Conservation (phyloP, 2,888 invertebrate species). For the Microplitis deprimator region DNA sequence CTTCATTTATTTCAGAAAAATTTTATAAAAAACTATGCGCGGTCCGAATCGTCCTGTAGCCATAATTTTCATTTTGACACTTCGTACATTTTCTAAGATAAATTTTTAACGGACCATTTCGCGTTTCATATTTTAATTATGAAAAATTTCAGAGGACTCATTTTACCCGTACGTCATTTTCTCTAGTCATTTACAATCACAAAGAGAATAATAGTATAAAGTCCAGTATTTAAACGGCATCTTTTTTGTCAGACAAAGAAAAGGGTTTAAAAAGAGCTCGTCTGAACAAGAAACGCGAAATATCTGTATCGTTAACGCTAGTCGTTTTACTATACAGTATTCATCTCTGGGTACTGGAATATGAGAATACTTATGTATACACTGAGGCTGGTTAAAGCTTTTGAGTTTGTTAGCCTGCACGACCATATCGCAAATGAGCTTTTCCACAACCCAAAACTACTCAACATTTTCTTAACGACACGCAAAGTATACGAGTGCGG, state of each 20-base stretch:
- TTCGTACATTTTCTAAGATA: too few relatives aligned
- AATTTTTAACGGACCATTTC: too few relatives aligned
- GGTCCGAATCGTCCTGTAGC: too few relatives aligned
- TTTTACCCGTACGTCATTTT: constrained; percentile 41
- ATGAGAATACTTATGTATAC: not conserved
- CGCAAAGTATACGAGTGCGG: not conserved
- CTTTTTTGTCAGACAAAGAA: constrained; percentile 33
- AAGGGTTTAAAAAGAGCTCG: constrained; percentile 1
- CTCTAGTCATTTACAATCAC: constrained; percentile 34
- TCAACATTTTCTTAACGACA: constrained; percentile 18
- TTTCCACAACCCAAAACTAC: constrained; percentile 15
- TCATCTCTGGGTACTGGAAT: not conserved
- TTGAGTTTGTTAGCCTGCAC: not conserved
- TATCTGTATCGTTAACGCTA: constrained; percentile 46
- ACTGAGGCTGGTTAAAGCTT: not conserved
- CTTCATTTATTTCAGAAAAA: too few relatives aligned
- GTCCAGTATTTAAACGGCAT: constrained; percentile 47
- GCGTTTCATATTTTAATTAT: too few relatives aligned
- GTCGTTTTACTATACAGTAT: constrained; percentile 10
- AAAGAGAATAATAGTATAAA: constrained; percentile 30
- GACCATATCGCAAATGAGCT: constrained; percentile 26
- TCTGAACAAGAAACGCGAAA: constrained; percentile 33
- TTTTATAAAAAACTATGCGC: too few relatives aligned
- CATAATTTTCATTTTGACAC: too few relatives aligned
- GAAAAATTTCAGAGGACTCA: too few relatives aligned